phyloP scores from a whole-genome alignment of 2,113 vertebrate species.

The Mus pahari region DNA sequence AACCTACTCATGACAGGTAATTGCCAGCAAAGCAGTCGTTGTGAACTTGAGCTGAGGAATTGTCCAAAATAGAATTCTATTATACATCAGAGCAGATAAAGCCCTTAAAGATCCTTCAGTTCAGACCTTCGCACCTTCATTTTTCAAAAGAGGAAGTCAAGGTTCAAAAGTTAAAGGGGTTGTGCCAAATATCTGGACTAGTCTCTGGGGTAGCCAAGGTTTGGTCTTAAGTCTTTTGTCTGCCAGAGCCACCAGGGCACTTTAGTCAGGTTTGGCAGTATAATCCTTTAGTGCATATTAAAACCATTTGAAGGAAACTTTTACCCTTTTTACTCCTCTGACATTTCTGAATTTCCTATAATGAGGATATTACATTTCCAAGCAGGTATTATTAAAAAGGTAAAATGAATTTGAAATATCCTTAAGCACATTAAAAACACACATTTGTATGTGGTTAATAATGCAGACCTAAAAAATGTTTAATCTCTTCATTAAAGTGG shows the following conservation, averaged over 20 bases:
- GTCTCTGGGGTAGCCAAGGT: neutral
- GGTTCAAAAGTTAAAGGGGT: neutral
- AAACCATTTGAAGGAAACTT: neutral
- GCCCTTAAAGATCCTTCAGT: neutral
- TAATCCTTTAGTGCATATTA: neutral
- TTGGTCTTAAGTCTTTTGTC: neutral
- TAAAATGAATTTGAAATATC: slow-evolving; percentile 45
- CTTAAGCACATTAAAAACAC: slow-evolving; percentile 56
- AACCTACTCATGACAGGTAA: neutral
- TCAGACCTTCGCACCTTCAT: neutral
- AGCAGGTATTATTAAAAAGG: slow-evolving; percentile 17
- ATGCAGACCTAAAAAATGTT: slow-evolving; percentile 26
- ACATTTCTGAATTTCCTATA: slow-evolving; percentile 27
- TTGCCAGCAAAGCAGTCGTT: slow-evolving; percentile 12
- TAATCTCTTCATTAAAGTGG: slow-evolving; percentile 60
- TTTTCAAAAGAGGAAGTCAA: neutral
- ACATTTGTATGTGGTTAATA: slow-evolving; percentile 55
- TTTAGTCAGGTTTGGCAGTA: neutral
- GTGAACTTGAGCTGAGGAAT: neutral
- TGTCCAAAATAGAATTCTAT: slow-evolving; percentile 40
- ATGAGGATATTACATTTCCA: slow-evolving; percentile 54
- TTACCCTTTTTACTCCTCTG: neutral
- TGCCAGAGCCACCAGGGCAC: accelerated
- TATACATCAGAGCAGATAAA: neutral
- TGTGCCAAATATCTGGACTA: neutral